Conservation (phyloP, 2,888 invertebrate genomes). For the Dicranocentrus wangi region DNA sequence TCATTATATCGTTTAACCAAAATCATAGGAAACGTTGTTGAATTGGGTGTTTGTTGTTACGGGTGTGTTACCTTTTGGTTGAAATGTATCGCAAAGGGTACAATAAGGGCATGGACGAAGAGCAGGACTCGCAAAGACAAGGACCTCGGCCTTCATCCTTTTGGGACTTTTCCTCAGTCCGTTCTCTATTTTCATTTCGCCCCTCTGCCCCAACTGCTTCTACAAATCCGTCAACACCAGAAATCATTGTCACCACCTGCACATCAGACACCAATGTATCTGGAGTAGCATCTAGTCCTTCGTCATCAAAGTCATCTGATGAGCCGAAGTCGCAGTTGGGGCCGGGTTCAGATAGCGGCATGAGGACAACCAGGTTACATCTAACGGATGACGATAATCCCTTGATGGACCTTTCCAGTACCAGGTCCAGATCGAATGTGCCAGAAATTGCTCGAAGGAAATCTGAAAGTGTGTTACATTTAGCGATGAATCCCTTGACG, state of each 20-base stretch:
- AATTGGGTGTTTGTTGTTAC: no score
- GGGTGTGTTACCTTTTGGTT: no score
- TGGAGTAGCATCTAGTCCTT: not conserved
- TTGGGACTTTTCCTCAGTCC: slow-evolving; percentile 48
- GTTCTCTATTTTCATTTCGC: slow-evolving; percentile 47
- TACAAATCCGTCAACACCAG: slow-evolving; percentile 39
- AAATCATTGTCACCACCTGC: slow-evolving; percentile 57
- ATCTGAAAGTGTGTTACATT: slow-evolving; percentile 8
- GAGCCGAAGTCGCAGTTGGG: not conserved
- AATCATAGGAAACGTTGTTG: no score
- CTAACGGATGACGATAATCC: slow-evolving; percentile 21
- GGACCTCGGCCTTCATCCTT: slow-evolving; percentile 13
- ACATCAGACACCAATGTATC: slow-evolving; percentile 49
- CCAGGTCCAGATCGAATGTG: slow-evolving; percentile 12
- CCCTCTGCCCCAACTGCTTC: slow-evolving; percentile 23
- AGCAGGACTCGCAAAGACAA: slow-evolving; percentile 11
- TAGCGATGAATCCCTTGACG: slow-evolving; percentile 47
- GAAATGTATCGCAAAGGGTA: slow-evolving; percentile 14
- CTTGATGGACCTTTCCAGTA: slow-evolving; percentile 30
- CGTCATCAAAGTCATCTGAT: not conserved
- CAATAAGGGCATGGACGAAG: slow-evolving; percentile 49
- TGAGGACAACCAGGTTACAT: no score
- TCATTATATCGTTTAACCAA: no score
- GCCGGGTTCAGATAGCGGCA: no score
- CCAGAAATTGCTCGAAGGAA: slow-evolving; percentile 1